Percentiles rank a stretch among this genome's conserved stretches.
These are phyloP conservation scores for Salarias fasciatus DNA, from an alignment of 2,797 vertebrate genomes.

Conservation along the genomic window DNA sequence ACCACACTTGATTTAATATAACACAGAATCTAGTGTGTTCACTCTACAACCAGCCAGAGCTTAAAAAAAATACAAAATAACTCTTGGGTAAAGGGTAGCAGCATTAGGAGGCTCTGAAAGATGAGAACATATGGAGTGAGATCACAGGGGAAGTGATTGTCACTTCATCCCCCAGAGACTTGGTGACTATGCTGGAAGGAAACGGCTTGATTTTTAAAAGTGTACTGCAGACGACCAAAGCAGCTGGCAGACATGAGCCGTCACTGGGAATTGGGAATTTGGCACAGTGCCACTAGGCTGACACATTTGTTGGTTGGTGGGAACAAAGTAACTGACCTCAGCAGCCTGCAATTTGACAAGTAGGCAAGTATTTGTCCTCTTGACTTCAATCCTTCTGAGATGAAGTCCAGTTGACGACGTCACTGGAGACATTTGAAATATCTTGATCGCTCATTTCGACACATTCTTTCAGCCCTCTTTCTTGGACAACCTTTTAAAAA, in stretches of 20 bases:
- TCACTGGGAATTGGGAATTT: constrained; percentile 24
- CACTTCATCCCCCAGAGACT: constrained; percentile 33
- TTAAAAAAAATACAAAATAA: not conserved
- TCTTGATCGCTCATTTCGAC: constrained; percentile 18
- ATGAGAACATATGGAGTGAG: constrained; percentile 16
- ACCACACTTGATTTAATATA: too few species aligned
- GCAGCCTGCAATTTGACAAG: constrained; percentile 6
- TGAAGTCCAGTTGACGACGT: constrained; percentile 14
- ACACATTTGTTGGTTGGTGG: not conserved
- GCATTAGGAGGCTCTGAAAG: constrained; percentile 1
- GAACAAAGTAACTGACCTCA: constrained; percentile 15
- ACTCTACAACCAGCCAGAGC: not conserved
- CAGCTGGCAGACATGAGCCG: constrained; percentile 41
- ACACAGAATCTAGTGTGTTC: too few species aligned
- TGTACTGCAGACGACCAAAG: constrained; percentile 10
- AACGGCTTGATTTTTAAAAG: constrained; percentile 41
- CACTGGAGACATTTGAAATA: not conserved
- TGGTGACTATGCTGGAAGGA: constrained; percentile 18
- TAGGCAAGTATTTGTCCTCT: constrained; percentile 9
- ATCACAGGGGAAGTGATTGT: constrained; percentile 30
- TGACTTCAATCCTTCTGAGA: constrained; percentile 8
- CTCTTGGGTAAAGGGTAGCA: constrained; percentile 2
- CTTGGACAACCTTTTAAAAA: constrained; percentile 19
- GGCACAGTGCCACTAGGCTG: constrained; percentile 19
- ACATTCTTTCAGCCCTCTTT: not conserved